Conservation (phyloP, 2,888 invertebrate genomes). For the Drosophila imparisetae region DNA sequence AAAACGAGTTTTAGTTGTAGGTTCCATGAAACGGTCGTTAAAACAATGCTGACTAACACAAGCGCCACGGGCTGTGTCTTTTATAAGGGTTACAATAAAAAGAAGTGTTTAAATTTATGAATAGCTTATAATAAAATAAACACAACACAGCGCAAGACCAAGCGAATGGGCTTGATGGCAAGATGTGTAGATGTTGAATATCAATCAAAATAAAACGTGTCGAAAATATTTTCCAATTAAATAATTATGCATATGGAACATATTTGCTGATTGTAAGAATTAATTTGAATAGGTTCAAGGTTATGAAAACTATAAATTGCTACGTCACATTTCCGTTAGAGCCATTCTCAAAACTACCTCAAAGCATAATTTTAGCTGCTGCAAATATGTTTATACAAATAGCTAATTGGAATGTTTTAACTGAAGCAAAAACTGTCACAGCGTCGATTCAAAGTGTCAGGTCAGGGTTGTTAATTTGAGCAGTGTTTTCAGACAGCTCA, state of each 20-base stretch:
- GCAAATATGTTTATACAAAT: not conserved
- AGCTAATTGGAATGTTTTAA: slow-evolving; percentile 17
- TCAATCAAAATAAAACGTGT: not conserved
- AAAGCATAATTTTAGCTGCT: not conserved
- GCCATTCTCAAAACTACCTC: slow-evolving; percentile 1
- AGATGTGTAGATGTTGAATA: not conserved
- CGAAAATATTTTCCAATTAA: not conserved
- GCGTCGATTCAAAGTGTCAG: slow-evolving; percentile 43
- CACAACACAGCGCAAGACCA: not conserved
- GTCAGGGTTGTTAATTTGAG: slow-evolving; percentile 63
- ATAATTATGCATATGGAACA: not conserved
- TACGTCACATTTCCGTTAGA: not conserved
- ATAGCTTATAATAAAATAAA: slow-evolving; percentile 2
- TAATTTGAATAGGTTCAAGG: not conserved
- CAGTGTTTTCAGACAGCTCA: slow-evolving; percentile 65
- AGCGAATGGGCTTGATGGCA: not conserved
- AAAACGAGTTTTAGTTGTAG: slow-evolving; percentile 42
- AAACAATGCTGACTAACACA: slow-evolving; percentile 12
- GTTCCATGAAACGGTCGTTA: slow-evolving; percentile 28
- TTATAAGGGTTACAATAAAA: slow-evolving; percentile 1
- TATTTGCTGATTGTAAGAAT: not conserved
- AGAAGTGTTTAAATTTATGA: not conserved
- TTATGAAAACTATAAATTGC: not conserved
- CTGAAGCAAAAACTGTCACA: slow-evolving; percentile 35
- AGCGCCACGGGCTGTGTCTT: slow-evolving; percentile 8